A percentile compares a stretch with the other conserved stretches of the same genome.
Evolutionary conservation across 2,888 invertebrate species (phyloP).

Genomic region (Biston stratarius): DNA sequence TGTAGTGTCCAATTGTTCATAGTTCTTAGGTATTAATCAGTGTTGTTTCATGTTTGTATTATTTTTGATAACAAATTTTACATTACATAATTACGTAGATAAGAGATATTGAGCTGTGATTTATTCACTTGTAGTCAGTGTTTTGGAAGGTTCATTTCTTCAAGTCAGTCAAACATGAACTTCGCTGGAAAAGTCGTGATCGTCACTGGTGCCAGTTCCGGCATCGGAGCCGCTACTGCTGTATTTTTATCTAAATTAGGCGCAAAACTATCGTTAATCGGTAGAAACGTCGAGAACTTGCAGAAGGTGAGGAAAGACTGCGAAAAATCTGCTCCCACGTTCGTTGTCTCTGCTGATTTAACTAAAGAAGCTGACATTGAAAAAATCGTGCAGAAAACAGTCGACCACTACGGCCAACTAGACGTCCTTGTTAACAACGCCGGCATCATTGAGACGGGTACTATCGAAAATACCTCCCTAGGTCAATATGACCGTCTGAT

Average conservation of each 20-base stretch:
- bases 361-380: conserved; percentile 91
- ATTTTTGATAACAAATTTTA: conserved; percentile 20
- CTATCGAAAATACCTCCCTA: conserved; percentile 94
- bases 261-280: conserved; percentile 90
- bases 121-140: conserved; percentile 8
- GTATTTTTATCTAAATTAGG: conserved; percentile 91
- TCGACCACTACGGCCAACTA: conserved; percentile 91
- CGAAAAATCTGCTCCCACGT: conserved; percentile 75
- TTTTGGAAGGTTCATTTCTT: neutral
- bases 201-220: conserved; percentile 94
- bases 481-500: conserved; percentile 96
- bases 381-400: conserved; percentile 90
- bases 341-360: conserved; percentile 89
- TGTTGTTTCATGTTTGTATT: conserved; percentile 5
- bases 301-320: conserved; percentile 75
- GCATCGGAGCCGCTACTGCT: conserved; percentile 94
- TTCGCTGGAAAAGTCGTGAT: conserved; percentile 91
- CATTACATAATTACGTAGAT: conserved; percentile 49
- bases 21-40: too few species aligned
- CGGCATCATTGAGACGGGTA: conserved; percentile 93
- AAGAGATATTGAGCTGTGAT: conserved; percentile 44
- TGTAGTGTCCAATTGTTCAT: too few species aligned
- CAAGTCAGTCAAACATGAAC: conserved; percentile 66
- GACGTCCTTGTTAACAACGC: conserved; percentile 97
- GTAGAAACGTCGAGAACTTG: conserved; percentile 89